phyloP scores from a whole-genome alignment of 2,797 vertebrate species.

The Takifugu ocellatus region DNA sequence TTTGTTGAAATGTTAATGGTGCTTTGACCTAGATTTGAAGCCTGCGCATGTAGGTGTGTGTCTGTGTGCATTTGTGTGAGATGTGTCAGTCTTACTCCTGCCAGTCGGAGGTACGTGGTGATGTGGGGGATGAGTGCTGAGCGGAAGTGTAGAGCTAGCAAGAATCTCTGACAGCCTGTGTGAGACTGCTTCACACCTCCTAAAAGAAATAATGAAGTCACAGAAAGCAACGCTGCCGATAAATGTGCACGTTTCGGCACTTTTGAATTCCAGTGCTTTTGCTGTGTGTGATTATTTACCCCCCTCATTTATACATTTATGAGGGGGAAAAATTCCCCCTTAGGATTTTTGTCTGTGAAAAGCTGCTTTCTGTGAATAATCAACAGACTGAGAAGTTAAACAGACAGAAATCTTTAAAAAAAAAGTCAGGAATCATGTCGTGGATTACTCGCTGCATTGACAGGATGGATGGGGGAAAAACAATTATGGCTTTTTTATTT shows the following conservation, averaged over 20 bases:
- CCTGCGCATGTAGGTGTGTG: conserved; percentile 10
- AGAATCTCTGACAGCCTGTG: conserved; percentile 43
- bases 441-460: conserved; percentile 59
- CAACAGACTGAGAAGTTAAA: conserved; percentile 70
- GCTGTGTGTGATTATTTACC: conserved; percentile 71
- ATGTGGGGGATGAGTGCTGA: conserved; percentile 30
- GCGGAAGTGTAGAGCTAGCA: conserved; percentile 46
- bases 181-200: conserved; percentile 40
- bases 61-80: conserved; percentile 39
- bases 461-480: conserved; percentile 57
- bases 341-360: conserved; percentile 46
- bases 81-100: conserved; percentile 68
- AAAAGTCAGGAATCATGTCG: conserved; percentile 57
- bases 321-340: conserved; percentile 49
- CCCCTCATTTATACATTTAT: conserved; percentile 62
- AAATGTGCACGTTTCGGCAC: conserved; percentile 71
- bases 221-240: conserved; percentile 58
- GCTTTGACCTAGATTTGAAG: conserved; percentile 76
- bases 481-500: conserved; percentile 67
- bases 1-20: conserved; percentile 78
- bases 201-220: conserved; percentile 51
- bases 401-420: conserved; percentile 33
- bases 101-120: conserved; percentile 55
- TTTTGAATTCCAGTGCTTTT: conserved; percentile 52
- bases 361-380: conserved; percentile 68